phyloP scores from a whole-genome alignment of 2,888 invertebrate species.

The Glyphotaelius pellucidus region DNA sequence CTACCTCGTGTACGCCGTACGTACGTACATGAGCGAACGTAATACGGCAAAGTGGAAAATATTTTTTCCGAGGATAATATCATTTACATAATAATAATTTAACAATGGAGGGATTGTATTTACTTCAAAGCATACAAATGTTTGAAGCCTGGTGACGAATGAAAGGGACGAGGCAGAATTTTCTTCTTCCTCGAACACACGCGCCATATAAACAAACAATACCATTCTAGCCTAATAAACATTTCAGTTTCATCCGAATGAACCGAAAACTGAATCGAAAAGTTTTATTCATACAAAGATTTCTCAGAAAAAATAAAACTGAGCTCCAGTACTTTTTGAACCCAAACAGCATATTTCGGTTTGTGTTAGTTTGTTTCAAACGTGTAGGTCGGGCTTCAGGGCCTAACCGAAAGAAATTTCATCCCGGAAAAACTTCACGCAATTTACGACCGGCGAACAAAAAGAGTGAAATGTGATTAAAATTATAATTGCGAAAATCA shows the following conservation, averaged over 20 bases:
- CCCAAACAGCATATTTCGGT: slow-evolving; percentile 11
- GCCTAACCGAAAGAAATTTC: slow-evolving; percentile 25
- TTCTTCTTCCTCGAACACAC: slow-evolving; percentile 23
- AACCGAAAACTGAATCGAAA: not conserved
- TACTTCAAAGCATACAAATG: not conserved
- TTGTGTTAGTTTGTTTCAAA: not conserved
- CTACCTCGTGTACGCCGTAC: not conserved
- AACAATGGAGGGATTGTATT: not conserved
- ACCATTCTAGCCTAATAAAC: not conserved
- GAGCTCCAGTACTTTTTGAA: slow-evolving; percentile 8
- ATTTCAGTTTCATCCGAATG: not conserved
- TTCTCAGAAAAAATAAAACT: slow-evolving; percentile 16
- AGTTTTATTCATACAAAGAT: not conserved
- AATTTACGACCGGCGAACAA: not conserved
- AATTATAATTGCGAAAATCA: slow-evolving; percentile 1
- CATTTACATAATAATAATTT: not conserved
- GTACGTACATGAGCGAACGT: not conserved
- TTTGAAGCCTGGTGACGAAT: not conserved
- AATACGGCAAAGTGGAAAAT: not conserved
- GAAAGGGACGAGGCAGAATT: not conserved
- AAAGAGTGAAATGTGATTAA: not conserved
- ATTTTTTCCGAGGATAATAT: not conserved
- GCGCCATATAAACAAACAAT: slow-evolving; percentile 29
- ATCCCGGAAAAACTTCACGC: not conserved
- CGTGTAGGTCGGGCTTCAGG: slow-evolving; percentile 35